These are phyloP conservation scores for Agrypnia vestita DNA, from an alignment of 1,140 invertebrate species.

Conservation along the genomic window DNA sequence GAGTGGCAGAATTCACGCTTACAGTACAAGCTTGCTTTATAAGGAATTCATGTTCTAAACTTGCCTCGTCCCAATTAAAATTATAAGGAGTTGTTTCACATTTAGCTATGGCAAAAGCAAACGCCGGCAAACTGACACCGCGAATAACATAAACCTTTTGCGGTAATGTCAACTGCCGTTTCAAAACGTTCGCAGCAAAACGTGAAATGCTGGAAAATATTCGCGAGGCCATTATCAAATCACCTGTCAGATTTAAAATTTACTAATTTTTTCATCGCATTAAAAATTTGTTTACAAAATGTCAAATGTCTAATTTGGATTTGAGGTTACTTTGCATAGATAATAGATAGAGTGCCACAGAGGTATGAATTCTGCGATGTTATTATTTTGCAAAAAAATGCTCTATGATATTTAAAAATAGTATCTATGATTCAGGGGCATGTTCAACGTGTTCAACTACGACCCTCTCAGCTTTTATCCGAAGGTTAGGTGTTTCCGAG, in stretches of 20 bases:
- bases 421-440: background rate
- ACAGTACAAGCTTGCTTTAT: constrained; percentile 71
- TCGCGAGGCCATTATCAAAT: constrained; percentile 19
- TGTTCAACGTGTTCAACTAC: too few relatives aligned
- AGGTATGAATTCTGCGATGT: background rate
- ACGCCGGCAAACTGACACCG: constrained; percentile 24
- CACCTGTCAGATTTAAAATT: background rate
- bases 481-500: too few relatives aligned
- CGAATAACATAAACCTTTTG: background rate
- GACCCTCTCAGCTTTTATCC: too few relatives aligned
- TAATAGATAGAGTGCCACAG: background rate
- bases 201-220: constrained; percentile 20
- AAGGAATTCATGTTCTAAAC: constrained; percentile 67
- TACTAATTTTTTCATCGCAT: background rate
- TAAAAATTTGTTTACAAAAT: background rate
- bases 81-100: constrained; percentile 49
- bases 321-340: constrained; percentile 18
- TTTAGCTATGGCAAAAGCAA: constrained; percentile 27
- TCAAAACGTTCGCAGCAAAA: background rate
- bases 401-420: background rate
- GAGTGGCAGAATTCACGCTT: constrained; percentile 70
- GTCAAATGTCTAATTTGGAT: constrained; percentile 21
- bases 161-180: background rate
- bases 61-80: constrained; percentile 47
- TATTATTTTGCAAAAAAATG: background rate